Conservation (phyloP, 2,888 invertebrate species). For the Pseudanteris insignis region DNA sequence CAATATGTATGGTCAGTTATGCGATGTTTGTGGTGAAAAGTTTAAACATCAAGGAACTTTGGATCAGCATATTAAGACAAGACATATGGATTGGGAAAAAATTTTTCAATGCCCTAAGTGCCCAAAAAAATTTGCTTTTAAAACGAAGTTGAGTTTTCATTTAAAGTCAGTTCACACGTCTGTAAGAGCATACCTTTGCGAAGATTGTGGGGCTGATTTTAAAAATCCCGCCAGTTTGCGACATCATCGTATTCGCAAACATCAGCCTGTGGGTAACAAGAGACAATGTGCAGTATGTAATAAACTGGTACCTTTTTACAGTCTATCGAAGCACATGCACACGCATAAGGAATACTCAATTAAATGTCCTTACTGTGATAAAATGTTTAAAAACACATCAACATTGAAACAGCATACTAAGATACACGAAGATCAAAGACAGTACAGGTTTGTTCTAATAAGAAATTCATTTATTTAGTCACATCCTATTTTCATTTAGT, state of each 20-base stretch:
- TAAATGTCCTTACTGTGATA: slow-evolving; percentile 63
- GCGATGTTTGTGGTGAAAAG: slow-evolving; percentile 63
- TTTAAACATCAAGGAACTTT: slow-evolving; percentile 64
- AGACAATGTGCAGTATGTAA: slow-evolving; percentile 61
- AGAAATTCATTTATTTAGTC: neutral
- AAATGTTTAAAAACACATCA: slow-evolving; percentile 65
- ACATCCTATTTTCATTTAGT: too few relatives aligned
- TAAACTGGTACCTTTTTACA: slow-evolving; percentile 63
- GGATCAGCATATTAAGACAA: slow-evolving; percentile 63
- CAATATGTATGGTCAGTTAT: slow-evolving; percentile 58
- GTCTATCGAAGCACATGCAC: slow-evolving; percentile 65
- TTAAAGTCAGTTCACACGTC: slow-evolving; percentile 63
- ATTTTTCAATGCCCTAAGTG: slow-evolving; percentile 63
- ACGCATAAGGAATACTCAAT: slow-evolving; percentile 64
- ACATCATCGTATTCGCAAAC: slow-evolving; percentile 63
- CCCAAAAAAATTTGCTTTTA: slow-evolving; percentile 63
- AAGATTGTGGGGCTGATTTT: slow-evolving; percentile 64
- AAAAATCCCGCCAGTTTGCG: slow-evolving; percentile 64
- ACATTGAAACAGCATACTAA: slow-evolving; percentile 63
- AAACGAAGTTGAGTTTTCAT: slow-evolving; percentile 63
- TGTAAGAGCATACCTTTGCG: slow-evolving; percentile 59
- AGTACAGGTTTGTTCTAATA: too few relatives aligned
- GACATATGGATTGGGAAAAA: slow-evolving; percentile 64
- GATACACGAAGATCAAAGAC: slow-evolving; percentile 64
- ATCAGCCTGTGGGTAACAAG: slow-evolving; percentile 60